A percentile compares a stretch with the other conserved stretches of the same genome.
These are phyloP conservation scores for Syndactyla subalaris DNA, from an alignment of 2,797 vertebrate species.

Conservation along the genomic window DNA sequence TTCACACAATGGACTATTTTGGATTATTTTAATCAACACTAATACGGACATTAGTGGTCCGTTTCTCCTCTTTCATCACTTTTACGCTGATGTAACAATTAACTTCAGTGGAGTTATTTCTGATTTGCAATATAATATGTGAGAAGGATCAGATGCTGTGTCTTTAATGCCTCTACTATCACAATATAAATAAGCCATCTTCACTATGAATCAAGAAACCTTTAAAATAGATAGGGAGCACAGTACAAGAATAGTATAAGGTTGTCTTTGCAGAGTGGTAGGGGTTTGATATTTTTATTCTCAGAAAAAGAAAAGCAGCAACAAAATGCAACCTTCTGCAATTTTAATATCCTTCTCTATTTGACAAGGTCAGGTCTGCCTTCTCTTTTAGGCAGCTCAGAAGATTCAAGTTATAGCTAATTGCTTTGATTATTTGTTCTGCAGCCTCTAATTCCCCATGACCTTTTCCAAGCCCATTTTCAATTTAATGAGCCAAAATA, in stretches of 20 bases:
- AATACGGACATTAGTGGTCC: background rate
- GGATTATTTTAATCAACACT: constrained; percentile 9
- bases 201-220: background rate
- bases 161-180: background rate
- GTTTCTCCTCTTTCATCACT: background rate
- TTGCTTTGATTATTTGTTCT: constrained; percentile 72
- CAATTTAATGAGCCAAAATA: constrained; percentile 66
- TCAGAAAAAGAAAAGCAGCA: background rate
- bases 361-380: constrained; percentile 41
- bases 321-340: background rate
- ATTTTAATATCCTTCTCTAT: constrained; percentile 34
- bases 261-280: background rate
- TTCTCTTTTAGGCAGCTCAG: constrained; percentile 53
- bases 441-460: constrained; percentile 60
- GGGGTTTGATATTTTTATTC: background rate
- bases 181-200: background rate
- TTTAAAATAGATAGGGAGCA: background rate
- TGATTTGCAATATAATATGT: background rate
- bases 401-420: constrained; percentile 64
- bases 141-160: background rate
- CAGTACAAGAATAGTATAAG: background rate
- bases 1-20: background rate
- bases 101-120: background rate
- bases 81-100: background rate
- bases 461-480: constrained; percentile 65